Evolutionary conservation across 2,888 invertebrate genomes (phyloP).

Genomic region (Microplitis deprimator): DNA sequence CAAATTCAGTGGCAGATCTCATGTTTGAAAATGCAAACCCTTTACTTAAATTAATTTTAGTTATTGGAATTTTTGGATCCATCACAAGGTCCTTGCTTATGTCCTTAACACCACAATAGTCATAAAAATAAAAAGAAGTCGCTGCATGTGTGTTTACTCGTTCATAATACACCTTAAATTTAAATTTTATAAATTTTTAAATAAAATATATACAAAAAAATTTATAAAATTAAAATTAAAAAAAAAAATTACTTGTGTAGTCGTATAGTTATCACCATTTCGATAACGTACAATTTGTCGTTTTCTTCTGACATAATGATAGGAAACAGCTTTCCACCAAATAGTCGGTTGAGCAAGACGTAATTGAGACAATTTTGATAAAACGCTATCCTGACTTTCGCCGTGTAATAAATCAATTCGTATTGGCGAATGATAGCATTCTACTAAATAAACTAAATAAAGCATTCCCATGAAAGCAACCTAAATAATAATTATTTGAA

Average conservation of each 20-base stretch:
- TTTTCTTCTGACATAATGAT: constrained; percentile 85
- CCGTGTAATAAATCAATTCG: constrained; percentile 78
- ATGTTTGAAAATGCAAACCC: constrained; percentile 86
- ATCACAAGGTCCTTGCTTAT: constrained; percentile 80
- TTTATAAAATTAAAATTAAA: not conserved
- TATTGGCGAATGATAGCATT: constrained; percentile 87
- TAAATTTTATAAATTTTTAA: not conserved
- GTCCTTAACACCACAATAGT: constrained; percentile 83
- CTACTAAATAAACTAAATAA: constrained; percentile 86
- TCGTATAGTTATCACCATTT: constrained; percentile 86
- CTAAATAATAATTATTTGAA: constrained; percentile 48
- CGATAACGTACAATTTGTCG: constrained; percentile 84
- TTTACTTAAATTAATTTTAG: constrained; percentile 84
- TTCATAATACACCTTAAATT: constrained; percentile 83
- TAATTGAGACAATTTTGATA: constrained; percentile 78
- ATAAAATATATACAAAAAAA: too few species aligned
- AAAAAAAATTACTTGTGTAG: constrained; percentile 78
- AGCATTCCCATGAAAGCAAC: constrained; percentile 84
- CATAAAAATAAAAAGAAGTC: constrained; percentile 83
- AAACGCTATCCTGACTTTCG: constrained; percentile 79
- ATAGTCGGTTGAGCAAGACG: constrained; percentile 82
- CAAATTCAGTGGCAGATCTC: constrained; percentile 85
- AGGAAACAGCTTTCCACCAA: constrained; percentile 91
- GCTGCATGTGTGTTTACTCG: constrained; percentile 85
- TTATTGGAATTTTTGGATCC: constrained; percentile 80